Percentiles rank a stretch among this genome's conserved stretches.
phyloP scores from a whole-genome alignment of 30 jellyfish, hydroid and myxozoan genomes.

The Pseudorhiza aurosa region DNA sequence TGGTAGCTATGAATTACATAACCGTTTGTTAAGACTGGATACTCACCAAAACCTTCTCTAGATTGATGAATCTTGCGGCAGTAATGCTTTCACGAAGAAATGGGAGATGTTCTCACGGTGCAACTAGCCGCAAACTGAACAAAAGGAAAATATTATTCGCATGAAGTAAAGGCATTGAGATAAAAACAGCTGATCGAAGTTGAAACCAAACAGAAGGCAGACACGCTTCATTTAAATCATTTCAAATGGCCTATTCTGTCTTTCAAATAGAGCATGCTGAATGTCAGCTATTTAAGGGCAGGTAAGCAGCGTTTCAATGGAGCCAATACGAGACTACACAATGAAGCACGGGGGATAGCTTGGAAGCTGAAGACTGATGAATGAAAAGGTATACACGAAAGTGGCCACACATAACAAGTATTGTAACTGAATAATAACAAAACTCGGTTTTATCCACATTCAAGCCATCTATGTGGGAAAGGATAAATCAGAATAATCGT shows the following conservation, averaged over 20 bases:
- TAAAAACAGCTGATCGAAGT: conserved; percentile 52
- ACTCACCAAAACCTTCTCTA: background rate
- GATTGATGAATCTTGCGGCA: background rate
- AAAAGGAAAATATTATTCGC: background rate
- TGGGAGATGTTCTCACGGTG: conserved; percentile 10
- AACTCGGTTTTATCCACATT: too few relatives aligned
- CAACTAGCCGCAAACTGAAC: background rate
- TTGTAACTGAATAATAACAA: too few relatives aligned
- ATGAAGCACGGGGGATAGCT: conserved; percentile 21
- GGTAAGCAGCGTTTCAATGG: conserved; percentile 18
- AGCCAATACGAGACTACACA: conserved; percentile 24
- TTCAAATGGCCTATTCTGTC: background rate
- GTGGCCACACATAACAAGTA: too few relatives aligned
- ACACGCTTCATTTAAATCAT: conserved; percentile 52
- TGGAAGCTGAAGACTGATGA: background rate
- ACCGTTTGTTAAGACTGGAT: too few relatives aligned
- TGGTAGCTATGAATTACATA: too few relatives aligned
- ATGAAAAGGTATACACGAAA: too few relatives aligned
- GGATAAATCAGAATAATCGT: too few relatives aligned
- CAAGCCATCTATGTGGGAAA: too few relatives aligned
- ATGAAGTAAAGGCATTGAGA: conserved; percentile 2
- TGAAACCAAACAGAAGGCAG: conserved; percentile 40
- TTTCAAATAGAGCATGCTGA: conserved; percentile 32
- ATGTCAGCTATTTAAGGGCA: conserved; percentile 1
- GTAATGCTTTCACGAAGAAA: conserved; percentile 3